Base-by-base conservation (phyloP, 2,113 vertebrate genomes). In the Actenoides lindsayi region DNA sequence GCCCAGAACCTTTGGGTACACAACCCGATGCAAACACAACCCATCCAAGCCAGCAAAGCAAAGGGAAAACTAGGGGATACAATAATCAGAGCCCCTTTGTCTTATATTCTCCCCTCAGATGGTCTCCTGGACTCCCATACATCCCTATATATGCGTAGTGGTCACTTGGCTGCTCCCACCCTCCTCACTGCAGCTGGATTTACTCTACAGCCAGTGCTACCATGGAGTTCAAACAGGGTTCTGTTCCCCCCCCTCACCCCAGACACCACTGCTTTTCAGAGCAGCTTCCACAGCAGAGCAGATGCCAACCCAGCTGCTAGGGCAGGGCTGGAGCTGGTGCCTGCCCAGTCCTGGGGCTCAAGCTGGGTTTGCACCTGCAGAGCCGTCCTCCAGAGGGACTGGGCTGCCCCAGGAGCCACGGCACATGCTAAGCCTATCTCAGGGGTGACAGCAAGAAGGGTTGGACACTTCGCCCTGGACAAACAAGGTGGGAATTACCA, bases 1-100 rank as follows among this genome's bases (percentile, higher is more conserved):
- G 85, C 57, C 77, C 77, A 89, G 91, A 76, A 79, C 39, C 76
- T 87, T 51, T 77, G 50, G 39, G 84, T 87, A 90, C 89, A 83
- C 88, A 84, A 35, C 35, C 18, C 4, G 3, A 42, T 10, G 75
- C 79, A 67, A 62, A 69, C 75, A 37, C 65, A 80, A 54, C 57
- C 85, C 63, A 73, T 10, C 46, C 51, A n/a, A 65, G 79, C 54
- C 64, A 74, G 60, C 10, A 57, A n/a, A 90, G 73, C 64, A 12
- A 68, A 76, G 28, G 23, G 28, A 48, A 48, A 39, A 50, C 25
- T 0, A 2, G 28, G 37, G 44, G 15, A 8, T 44, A 23, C 25
- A 10, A 31, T 4, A 46, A 70, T 31, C 23, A 75, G 67, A 82
- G 53, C 33, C 39, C 57, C 31, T 51, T 17, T 37, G 42, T 37